Conservation (phyloP, 2,888 invertebrate species). For the Eupithecia dodoneata region DNA sequence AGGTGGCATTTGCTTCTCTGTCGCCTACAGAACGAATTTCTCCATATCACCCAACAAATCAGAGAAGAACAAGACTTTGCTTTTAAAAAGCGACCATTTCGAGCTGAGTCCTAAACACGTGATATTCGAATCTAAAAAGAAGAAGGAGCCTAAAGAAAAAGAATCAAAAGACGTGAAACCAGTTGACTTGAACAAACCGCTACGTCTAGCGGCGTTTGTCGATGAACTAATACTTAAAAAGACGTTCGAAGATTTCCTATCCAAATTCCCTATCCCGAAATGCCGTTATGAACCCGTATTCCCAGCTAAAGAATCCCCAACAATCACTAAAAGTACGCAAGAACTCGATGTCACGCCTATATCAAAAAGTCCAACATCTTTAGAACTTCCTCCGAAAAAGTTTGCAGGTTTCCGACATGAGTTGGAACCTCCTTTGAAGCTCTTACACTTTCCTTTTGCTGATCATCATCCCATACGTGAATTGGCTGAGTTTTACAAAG, state of each 20-base stretch:
- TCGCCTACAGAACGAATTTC: slow-evolving; percentile 96
- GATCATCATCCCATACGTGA: slow-evolving; percentile 88
- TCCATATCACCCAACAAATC: slow-evolving; percentile 94
- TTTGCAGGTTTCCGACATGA: slow-evolving; percentile 74
- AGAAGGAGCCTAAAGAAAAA: slow-evolving; percentile 78
- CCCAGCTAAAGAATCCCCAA: slow-evolving; percentile 46
- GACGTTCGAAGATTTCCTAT: slow-evolving; percentile 70
- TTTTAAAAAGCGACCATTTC: slow-evolving; percentile 97
- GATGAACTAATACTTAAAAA: slow-evolving; percentile 74
- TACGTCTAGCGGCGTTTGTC: slow-evolving; percentile 91
- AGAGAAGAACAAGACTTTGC: slow-evolving; percentile 87
- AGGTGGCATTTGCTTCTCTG: slow-evolving; percentile 92
- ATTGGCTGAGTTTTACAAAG: slow-evolving; percentile 90
- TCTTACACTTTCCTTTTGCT: slow-evolving; percentile 91
- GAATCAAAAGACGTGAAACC: slow-evolving; percentile 58
- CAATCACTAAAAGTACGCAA: slow-evolving; percentile 70
- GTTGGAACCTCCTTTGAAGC: slow-evolving; percentile 87
- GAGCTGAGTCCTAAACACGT: slow-evolving; percentile 89
- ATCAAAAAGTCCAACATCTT: slow-evolving; percentile 72
- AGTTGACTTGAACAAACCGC: slow-evolving; percentile 88
- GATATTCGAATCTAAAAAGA: slow-evolving; percentile 84
- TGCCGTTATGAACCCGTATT: slow-evolving; percentile 63
- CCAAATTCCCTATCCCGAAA: slow-evolving; percentile 69
- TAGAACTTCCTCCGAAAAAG: slow-evolving; percentile 75
- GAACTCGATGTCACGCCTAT: slow-evolving; percentile 60